Evolutionary conservation across 2,888 invertebrate species (phyloP).

Genomic region (Anthophora plumipes): DNA sequence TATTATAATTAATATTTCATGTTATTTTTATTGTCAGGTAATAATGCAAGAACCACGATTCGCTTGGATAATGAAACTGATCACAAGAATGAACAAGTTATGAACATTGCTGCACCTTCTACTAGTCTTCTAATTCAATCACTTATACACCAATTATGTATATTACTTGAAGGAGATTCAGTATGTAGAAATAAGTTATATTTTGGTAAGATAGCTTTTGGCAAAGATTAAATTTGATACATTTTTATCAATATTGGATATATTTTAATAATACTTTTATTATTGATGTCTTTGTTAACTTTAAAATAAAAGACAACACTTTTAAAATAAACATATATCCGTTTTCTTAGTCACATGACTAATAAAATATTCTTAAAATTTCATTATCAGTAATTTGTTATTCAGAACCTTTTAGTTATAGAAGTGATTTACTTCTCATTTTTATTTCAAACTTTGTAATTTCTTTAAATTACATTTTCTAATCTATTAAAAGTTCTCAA

Average conservation of each 20-base stretch:
- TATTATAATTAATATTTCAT: not conserved
- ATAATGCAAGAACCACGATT: constrained; percentile 57
- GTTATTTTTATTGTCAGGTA: constrained; percentile 58
- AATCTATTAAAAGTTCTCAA: not conserved
- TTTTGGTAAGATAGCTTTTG: constrained; percentile 82
- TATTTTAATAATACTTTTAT: too few relatives aligned
- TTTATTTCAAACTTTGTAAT: not conserved
- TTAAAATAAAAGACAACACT: not conserved
- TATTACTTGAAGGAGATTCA: constrained; percentile 88
- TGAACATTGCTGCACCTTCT: constrained; percentile 85
- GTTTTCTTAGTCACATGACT: too few relatives aligned
- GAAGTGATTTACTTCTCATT: not conserved
- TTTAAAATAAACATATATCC: not conserved
- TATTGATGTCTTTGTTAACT: not conserved
- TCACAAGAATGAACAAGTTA: constrained; percentile 63
- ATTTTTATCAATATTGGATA: not conserved
- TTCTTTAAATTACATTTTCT: not conserved
- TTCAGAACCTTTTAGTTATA: not conserved
- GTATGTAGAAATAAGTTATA: constrained; percentile 87
- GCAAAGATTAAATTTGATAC: not conserved
- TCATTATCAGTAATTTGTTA: not conserved
- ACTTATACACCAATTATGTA: constrained; percentile 89
- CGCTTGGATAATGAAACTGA: constrained; percentile 23
- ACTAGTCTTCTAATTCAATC: constrained; percentile 90
- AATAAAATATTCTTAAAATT: too few relatives aligned